Percentiles rank a stretch among this genome's conserved stretches.
Evolutionary conservation across 1,140 invertebrate genomes (phyloP).

Genomic region (Nasonia vitripennis): DNA sequence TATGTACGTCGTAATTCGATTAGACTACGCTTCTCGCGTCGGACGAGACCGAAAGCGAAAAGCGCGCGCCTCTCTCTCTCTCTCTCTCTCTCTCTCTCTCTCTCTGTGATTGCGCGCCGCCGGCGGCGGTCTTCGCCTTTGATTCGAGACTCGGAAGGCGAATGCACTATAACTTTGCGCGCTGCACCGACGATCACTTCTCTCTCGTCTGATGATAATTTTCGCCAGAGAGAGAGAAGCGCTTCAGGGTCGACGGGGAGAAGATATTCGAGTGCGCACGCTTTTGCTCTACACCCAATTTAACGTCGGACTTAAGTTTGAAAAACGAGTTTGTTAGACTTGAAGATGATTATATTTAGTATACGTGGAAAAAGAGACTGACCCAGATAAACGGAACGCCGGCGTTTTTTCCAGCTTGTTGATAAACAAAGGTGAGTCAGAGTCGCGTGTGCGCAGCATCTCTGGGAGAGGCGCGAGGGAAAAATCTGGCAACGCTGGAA

Average conservation of each 20-base stretch:
- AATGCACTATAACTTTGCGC: neutral
- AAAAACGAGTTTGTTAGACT: neutral
- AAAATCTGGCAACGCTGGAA: slow-evolving; percentile 67
- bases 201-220: neutral
- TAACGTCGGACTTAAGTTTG: neutral
- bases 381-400: neutral
- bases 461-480: slow-evolving; percentile 28
- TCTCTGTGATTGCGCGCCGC: neutral
- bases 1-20: neutral
- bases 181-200: neutral
- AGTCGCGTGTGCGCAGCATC: neutral
- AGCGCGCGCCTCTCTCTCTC: neutral
- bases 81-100: neutral
- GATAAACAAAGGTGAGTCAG: slow-evolving; percentile 59
- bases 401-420: slow-evolving; percentile 51
- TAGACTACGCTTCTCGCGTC: neutral
- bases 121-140: neutral
- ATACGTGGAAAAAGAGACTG: neutral
- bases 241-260: neutral
- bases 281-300: neutral
- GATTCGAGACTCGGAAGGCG: neutral
- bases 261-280: neutral
- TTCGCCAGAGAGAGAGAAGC: neutral
- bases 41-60: neutral
- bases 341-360: neutral